Evolutionary conservation across 30 jellyfish, hydroid and myxozoan genomes (phyloP).

Genomic region (Pelagia noctiluca): DNA sequence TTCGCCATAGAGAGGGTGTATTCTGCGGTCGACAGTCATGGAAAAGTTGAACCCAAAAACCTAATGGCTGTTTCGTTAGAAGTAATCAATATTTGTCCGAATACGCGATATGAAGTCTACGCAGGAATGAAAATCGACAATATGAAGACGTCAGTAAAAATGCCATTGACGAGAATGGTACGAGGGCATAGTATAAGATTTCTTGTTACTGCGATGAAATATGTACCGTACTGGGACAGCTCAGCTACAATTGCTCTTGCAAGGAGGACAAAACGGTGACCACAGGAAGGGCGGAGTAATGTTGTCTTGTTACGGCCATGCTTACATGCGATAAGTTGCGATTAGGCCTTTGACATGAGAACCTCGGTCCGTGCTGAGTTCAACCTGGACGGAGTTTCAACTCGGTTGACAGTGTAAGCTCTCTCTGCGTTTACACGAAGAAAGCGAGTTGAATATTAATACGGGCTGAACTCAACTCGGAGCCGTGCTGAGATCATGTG

Average conservation of each 20-base stretch:
- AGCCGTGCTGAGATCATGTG: too few species aligned
- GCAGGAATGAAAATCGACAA: constrained; percentile 12
- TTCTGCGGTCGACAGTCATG: background rate
- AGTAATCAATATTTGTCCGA: constrained; percentile 29
- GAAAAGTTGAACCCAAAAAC: background rate
- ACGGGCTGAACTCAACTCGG: too few species aligned
- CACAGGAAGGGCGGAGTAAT: too few species aligned
- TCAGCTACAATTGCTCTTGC: background rate
- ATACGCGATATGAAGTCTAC: background rate
- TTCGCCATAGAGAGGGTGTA: constrained; percentile 2
- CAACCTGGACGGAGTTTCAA: too few species aligned
- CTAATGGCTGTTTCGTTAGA: constrained; percentile 24
- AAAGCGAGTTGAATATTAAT: too few species aligned
- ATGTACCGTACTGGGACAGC: constrained; percentile 54
- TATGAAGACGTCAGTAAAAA: background rate
- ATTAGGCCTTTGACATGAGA: too few species aligned
- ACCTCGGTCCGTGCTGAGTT: too few species aligned
- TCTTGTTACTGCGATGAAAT: constrained; percentile 22
- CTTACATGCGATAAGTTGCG: too few species aligned
- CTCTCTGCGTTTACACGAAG: too few species aligned
- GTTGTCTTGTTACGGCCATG: too few species aligned
- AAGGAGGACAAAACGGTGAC: too few species aligned
- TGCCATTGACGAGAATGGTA: constrained; percentile 4
- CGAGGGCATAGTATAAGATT: constrained; percentile 24
- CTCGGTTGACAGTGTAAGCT: too few species aligned